phyloP scores from a whole-genome alignment of 2,797 vertebrate genomes.

The Sebastolobus altivelis region DNA sequence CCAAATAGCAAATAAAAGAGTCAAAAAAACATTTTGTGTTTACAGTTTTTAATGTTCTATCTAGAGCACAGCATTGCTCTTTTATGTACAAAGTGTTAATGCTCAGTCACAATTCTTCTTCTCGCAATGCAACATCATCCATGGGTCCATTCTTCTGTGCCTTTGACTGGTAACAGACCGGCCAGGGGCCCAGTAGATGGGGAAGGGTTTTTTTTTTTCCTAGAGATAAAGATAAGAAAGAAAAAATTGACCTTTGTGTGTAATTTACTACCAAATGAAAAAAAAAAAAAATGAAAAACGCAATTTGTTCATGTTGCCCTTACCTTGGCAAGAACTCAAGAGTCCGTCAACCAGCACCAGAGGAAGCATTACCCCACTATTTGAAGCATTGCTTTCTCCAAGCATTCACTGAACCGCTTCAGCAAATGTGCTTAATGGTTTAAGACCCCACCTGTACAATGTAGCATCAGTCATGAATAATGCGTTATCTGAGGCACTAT shows the following conservation, averaged over 20 bases:
- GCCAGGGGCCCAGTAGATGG: background rate
- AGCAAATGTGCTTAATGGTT: constrained; percentile 29
- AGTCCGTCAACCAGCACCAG: background rate
- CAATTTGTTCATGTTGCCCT: background rate
- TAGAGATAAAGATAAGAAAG: constrained; percentile 29
- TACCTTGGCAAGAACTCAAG: constrained; percentile 30
- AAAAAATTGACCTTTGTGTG: background rate
- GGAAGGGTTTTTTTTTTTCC: background rate
- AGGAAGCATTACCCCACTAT: constrained; percentile 7
- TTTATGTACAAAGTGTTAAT: background rate
- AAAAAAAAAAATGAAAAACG: background rate
- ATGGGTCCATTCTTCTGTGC: constrained; percentile 6
- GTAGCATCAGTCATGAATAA: constrained; percentile 33
- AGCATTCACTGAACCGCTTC: constrained; percentile 15
- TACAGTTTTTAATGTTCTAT: constrained; percentile 10
- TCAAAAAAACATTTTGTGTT: background rate
- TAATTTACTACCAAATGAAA: background rate
- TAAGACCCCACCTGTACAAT: constrained; percentile 41
- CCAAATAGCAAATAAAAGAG: constrained; percentile 2
- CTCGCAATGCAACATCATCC: background rate
- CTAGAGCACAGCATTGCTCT: background rate
- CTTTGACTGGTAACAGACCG: background rate
- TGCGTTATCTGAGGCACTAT: constrained; percentile 22
- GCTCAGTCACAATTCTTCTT: background rate
- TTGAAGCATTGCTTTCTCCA: constrained; percentile 21